Conservation (phyloP, 2,888 invertebrate species). For the Idaea biselata region DNA sequence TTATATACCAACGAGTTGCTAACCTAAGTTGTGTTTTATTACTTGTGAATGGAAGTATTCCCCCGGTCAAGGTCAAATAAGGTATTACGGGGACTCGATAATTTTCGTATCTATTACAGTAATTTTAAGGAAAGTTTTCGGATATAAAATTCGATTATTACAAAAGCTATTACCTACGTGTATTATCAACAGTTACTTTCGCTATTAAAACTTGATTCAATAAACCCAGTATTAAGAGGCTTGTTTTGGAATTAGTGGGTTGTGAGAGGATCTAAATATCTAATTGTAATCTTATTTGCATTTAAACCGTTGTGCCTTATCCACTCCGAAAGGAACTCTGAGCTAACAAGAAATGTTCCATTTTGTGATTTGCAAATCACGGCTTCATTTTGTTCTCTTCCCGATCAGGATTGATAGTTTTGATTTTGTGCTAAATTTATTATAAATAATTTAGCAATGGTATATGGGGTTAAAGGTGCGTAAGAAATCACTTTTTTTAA, state of each 20-base stretch:
- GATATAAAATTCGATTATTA: not conserved
- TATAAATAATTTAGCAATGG: too few species aligned
- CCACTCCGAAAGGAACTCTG: slow-evolving; percentile 37
- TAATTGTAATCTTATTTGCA: slow-evolving; percentile 64
- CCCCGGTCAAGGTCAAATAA: not conserved
- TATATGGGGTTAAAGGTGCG: too few species aligned
- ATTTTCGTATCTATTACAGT: not conserved
- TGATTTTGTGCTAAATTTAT: not conserved
- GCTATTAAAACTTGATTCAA: slow-evolving; percentile 45
- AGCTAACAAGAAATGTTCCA: slow-evolving; percentile 35
- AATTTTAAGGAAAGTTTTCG: not conserved
- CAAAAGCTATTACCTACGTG: not conserved
- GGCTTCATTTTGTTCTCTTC: slow-evolving; percentile 36
- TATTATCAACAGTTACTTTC: slow-evolving; percentile 8
- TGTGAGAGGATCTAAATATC: slow-evolving; percentile 54
- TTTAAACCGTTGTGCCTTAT: slow-evolving; percentile 52
- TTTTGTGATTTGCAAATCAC: slow-evolving; percentile 34
- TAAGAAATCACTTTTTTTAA: too few species aligned
- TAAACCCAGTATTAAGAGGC: slow-evolving; percentile 46
- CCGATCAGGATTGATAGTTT: slow-evolving; percentile 4
- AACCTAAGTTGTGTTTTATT: not conserved
- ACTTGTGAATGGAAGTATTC: not conserved
- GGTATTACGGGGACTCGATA: not conserved
- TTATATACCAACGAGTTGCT: not conserved
- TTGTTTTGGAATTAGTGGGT: slow-evolving; percentile 49